A percentile compares a stretch with the other conserved stretches of the same genome.
These are phyloP conservation scores for Yoshiicerus persimilis DNA, from an alignment of 1,140 invertebrate species.

Conservation along the genomic window DNA sequence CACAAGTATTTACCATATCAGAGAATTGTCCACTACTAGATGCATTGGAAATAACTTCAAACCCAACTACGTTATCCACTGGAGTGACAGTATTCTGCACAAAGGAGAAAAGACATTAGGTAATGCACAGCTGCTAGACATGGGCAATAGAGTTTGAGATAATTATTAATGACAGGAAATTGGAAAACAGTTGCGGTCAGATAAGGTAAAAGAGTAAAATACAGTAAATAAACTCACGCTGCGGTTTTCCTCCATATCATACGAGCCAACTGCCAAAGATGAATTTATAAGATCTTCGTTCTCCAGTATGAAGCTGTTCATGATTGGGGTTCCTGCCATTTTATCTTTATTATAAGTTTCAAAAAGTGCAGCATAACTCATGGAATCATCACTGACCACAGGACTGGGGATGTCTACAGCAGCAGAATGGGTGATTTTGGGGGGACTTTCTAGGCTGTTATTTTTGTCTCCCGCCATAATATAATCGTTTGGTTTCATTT, in stretches of 20 bases:
- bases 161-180: too few species aligned
- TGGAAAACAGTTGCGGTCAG: not conserved
- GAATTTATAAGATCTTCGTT: not conserved
- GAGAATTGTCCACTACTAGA: slow-evolving; percentile 22
- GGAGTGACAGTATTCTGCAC: not conserved
- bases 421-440: too few species aligned
- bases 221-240: slow-evolving; percentile 24
- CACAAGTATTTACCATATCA: not conserved
- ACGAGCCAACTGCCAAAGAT: not conserved
- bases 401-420: not conserved
- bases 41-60: slow-evolving; percentile 24
- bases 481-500: not conserved
- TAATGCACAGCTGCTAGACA: not conserved
- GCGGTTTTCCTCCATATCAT: slow-evolving; percentile 35
- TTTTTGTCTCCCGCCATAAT: not conserved
- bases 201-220: too few species aligned
- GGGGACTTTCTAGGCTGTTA: not conserved
- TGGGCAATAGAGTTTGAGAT: too few species aligned
- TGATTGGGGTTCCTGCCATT: slow-evolving; percentile 25
- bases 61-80: not conserved
- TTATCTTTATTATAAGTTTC: slow-evolving; percentile 24
- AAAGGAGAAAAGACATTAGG: not conserved
- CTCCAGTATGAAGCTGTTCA: slow-evolving; percentile 18
- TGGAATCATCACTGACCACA: not conserved
- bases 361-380: slow-evolving; percentile 35